Conservation (phyloP, 2,888 invertebrate species). For the Stratiomys singularior region DNA sequence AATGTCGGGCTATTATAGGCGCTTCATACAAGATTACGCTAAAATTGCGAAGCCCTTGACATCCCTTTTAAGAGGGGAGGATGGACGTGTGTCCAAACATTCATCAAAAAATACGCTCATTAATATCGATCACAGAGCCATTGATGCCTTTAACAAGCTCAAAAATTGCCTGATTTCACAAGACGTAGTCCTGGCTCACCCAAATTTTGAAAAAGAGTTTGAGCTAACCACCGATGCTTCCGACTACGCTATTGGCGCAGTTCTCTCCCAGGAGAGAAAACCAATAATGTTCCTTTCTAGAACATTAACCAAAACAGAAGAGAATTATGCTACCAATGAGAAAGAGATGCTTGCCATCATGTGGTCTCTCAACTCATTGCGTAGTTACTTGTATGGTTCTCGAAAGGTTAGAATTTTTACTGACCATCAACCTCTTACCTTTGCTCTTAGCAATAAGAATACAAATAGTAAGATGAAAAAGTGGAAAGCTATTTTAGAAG, state of each 20-base stretch:
- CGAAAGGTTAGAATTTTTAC: background rate
- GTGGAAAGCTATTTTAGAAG: slow-evolving; percentile 12
- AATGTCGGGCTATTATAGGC: background rate
- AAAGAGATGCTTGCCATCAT: background rate
- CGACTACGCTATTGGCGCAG: background rate
- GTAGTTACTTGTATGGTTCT: background rate
- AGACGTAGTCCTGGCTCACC: background rate
- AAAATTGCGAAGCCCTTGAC: background rate
- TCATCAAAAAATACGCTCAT: background rate
- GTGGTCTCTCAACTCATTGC: background rate
- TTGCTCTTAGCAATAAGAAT: slow-evolving; percentile 7
- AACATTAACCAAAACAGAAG: background rate
- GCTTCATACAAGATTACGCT: background rate
- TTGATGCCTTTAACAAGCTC: background rate
- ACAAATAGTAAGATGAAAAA: slow-evolving; percentile 19
- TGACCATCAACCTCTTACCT: background rate
- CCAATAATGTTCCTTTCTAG: background rate
- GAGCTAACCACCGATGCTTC: background rate
- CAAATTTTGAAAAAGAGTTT: background rate
- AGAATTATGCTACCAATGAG: background rate
- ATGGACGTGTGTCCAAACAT: background rate
- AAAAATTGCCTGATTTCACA: background rate
- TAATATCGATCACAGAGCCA: background rate
- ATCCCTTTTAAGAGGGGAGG: background rate
- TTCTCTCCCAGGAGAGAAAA: background rate